Evolutionary conservation across 2,797 vertebrate species (phyloP), one percentile per base, ranked within the genome.

Genomic region (Channallabes apus): DNA sequence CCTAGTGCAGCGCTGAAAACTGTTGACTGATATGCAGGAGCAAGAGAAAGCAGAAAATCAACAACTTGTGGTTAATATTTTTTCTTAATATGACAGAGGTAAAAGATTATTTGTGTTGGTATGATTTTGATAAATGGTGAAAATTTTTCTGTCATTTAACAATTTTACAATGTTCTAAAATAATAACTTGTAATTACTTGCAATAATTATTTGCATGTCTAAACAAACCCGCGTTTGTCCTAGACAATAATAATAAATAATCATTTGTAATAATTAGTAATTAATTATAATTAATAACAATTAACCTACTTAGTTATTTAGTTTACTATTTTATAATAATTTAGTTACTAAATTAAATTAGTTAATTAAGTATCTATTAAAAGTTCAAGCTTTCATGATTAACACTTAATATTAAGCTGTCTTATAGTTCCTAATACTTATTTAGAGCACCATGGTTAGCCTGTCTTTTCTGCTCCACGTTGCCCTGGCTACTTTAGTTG

Each of bases 401-500:
- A 72, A 61, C 18, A 62, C 20, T 73, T 81, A 32, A 7, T 61
- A 15, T 15, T 46, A 78, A 51, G 35, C n/a, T 76, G 18, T 56
- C 27, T 78, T 71, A 29, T 62, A 86, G 65, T 0, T 14, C 22
- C 5, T 64, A 61, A 62, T 75, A n/a, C 56, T 32, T 82, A 75
- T 77, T 24, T 22, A 41, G 27, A 85, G 64, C 73, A 85, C 29
- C 59, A 91, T 91, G 90, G 87, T 80, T 61, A 85, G 71, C n/a
- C 81, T 58, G 17, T 24, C 22, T 41, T 65, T 89, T 84, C 58
- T 89, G 51, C 86, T 88, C 15, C 68, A 82, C 46, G 80, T 91
- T 62, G 84, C 89, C 46, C 82, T 91, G 32, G 85, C 80, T 51
- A 75, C 83, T 72, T 65, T 89, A 71, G 87, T 93, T 86, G 90